Evolutionary conservation across 2,797 vertebrate genomes (phyloP).

Genomic region (Balearica regulorum): DNA sequence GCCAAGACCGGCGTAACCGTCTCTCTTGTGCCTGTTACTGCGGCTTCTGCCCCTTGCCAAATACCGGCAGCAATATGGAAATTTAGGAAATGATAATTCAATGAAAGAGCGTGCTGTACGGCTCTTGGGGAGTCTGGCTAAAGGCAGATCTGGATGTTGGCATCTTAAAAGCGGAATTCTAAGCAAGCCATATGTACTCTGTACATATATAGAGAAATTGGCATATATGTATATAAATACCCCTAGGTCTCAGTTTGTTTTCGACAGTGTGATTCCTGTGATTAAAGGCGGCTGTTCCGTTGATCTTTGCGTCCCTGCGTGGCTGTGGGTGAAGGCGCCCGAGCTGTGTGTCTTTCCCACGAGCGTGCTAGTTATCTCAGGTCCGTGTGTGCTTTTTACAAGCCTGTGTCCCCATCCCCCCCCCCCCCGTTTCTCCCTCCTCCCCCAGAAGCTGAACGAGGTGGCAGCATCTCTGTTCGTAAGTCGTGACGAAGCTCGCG

Average conservation of each 20-base stretch:
- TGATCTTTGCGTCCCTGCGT: neutral
- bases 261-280: neutral
- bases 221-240: too few species aligned
- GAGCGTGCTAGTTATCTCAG: too few species aligned
- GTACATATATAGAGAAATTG: too few species aligned
- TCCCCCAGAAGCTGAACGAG: slow-evolving; percentile 86
- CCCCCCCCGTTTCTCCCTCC: neutral
- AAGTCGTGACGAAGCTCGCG: slow-evolving; percentile 79
- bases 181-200: neutral
- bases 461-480: slow-evolving; percentile 83
- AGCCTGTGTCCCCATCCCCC: neutral
- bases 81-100: neutral
- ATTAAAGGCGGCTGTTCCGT: neutral
- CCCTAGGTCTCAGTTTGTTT: neutral
- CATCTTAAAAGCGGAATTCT: neutral
- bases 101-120: accelerated
- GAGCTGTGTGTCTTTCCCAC: neutral
- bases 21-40: accelerated
- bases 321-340: neutral
- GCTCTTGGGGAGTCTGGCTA: neutral
- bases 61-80: neutral
- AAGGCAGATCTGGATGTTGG: neutral
- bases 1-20: neutral
- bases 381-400: neutral
- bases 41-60: neutral